These are phyloP conservation scores for Drosophila ochracea DNA, from an alignment of 2,888 invertebrate species.

Conservation along the genomic window DNA sequence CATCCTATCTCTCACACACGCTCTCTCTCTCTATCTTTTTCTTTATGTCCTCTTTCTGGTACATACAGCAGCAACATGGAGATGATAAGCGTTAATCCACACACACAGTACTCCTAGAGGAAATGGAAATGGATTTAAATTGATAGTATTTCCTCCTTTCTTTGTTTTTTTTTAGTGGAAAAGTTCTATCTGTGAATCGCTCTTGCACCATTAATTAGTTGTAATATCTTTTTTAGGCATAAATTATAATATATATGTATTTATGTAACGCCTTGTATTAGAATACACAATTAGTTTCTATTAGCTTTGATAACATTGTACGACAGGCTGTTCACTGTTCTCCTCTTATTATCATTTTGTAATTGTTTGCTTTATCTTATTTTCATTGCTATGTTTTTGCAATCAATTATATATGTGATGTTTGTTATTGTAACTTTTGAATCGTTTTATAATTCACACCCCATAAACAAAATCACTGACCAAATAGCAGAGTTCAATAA, in stretches of 20 bases:
- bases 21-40: conserved; percentile 80
- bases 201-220: conserved; percentile 39
- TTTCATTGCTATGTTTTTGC: conserved; percentile 6
- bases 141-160: conserved; percentile 19
- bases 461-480: conserved; percentile 8
- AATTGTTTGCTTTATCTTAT: not conserved
- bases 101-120: conserved; percentile 92
- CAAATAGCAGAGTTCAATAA: conserved; percentile 20
- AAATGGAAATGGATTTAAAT: conserved; percentile 25
- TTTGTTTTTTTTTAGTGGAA: not conserved
- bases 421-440: conserved; percentile 34
- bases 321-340: conserved; percentile 32
- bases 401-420: conserved; percentile 23
- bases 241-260: conserved; percentile 21
- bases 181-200: conserved; percentile 24
- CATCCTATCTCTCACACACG: conserved; percentile 20
- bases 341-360: conserved; percentile 26
- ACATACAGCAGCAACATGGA: conserved; percentile 90
- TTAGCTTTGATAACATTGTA: conserved; percentile 34
- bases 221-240: conserved; percentile 39
- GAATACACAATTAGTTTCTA: conserved; percentile 45
- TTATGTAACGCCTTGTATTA: conserved; percentile 29
- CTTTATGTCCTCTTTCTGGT: conserved; percentile 4
- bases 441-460: conserved; percentile 18
- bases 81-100: conserved; percentile 95